Evolutionary conservation across 2,888 invertebrate genomes (phyloP), one percentile per base, ranked within the genome.

Genomic region (Pheosia gnoma): DNA sequence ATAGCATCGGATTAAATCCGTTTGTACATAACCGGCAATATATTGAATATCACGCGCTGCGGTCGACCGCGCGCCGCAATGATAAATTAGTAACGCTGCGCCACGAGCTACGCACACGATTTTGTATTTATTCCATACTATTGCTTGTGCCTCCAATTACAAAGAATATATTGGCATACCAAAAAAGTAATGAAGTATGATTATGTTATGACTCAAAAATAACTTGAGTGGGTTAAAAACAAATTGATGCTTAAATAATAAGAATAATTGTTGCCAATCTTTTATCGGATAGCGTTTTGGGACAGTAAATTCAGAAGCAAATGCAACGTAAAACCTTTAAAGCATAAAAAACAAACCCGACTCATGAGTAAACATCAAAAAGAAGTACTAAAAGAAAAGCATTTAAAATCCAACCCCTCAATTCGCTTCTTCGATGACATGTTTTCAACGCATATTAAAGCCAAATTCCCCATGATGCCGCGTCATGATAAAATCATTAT

Each of bases 11-110:
- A 66, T 71, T 66, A 59, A 59, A 66, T 60, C 61, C 11, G 52
- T 71, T 62, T 4, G 62, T 72, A 63, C 38, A 57, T 47, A 62
- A 11, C 51, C 52, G 36, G 58, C 66, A 57, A 72, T 72, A 59
- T 63, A 66, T 64, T 55, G 58, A 58, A 59, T 52, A 62, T 54
- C 62, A 63, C 63, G 63, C 41, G 60, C 66, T 63, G 72, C 57
- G 69, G 72, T 66, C 54, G 37, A 56, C 69, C 62, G 57, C 62
- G 36, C 53, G 37, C 53, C 63, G 53, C 37, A 10, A 0, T 37
- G 37, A 37, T 62, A 56, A 63, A 65, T 62, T 65, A 71, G 65
- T 59, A 60, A 63, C 58, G 59, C 57, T 58, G 60, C 62, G 53
- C 62, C 60, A 41, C 25, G 51, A 36, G 11, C 37, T 11, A 53